phyloP scores from a whole-genome alignment of 1,140 invertebrate genomes.

The Heliconius himera region DNA sequence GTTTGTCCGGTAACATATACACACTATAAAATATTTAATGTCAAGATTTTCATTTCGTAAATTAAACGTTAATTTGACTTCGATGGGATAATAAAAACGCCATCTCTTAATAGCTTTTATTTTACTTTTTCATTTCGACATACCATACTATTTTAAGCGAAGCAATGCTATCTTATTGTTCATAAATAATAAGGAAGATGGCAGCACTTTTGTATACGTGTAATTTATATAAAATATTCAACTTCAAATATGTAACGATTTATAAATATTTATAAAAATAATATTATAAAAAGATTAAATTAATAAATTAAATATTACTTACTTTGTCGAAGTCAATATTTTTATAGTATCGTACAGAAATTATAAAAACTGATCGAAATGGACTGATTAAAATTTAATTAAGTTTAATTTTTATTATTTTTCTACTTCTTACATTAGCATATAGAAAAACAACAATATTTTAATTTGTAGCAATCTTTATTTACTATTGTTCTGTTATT shows the following conservation, averaged over 20 bases:
- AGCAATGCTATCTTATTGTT: background rate
- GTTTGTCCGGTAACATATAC: too few species aligned
- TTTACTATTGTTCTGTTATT: background rate
- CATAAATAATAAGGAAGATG: background rate
- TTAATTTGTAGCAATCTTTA: background rate
- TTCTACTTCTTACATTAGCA: background rate
- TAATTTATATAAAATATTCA: background rate
- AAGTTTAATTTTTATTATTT: background rate
- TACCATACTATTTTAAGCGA: background rate
- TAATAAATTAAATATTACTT: too few species aligned
- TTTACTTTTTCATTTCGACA: background rate
- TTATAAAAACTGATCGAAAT: background rate
- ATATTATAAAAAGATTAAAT: too few species aligned
- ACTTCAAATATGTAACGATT: background rate
- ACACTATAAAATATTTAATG: too few species aligned
- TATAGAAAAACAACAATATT: background rate
- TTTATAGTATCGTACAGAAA: background rate
- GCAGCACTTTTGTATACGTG: background rate
- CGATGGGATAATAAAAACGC: background rate
- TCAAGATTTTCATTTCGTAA: too few species aligned
- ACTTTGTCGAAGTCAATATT: too few species aligned
- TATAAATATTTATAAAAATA: too few species aligned
- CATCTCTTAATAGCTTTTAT: background rate
- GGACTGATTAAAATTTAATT: background rate
- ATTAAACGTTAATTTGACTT: too few species aligned